Percentiles rank a stretch among this genome's conserved stretches.
phyloP scores from a whole-genome alignment of 1,140 invertebrate genomes.

The Eufriesea mexicana region DNA sequence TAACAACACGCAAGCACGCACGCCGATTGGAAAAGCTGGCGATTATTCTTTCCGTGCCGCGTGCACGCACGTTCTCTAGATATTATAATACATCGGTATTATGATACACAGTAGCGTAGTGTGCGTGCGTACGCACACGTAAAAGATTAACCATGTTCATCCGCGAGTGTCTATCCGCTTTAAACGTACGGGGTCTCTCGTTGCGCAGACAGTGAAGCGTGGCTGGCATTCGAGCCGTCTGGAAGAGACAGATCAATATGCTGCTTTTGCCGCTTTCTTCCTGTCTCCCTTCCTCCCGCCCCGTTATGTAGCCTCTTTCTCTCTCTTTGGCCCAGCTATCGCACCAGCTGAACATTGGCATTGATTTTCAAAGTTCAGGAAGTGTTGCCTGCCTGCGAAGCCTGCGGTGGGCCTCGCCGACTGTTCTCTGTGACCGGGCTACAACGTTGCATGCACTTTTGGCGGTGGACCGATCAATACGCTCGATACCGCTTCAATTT shows the following conservation, averaged over 20 bases:
- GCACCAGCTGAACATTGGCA: conserved; percentile 76
- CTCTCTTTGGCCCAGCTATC: conserved; percentile 63
- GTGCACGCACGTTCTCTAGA: background rate
- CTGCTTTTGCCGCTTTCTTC: conserved; percentile 61
- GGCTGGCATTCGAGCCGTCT: conserved; percentile 72
- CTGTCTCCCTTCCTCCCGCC: conserved; percentile 19
- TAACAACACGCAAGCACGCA: too few species aligned
- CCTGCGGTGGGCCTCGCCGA: conserved; percentile 11
- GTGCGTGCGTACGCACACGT: background rate
- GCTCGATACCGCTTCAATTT: conserved; percentile 7
- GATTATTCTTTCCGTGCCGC: background rate
- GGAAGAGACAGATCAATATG: conserved; percentile 79
- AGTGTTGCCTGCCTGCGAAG: conserved; percentile 18
- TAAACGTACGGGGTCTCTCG: conserved; percentile 66
- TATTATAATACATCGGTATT: too few species aligned
- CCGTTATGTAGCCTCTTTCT: conserved; percentile 32
- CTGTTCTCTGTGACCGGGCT: conserved; percentile 17
- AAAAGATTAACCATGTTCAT: background rate
- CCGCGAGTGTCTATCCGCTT: conserved; percentile 61
- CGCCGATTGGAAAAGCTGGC: too few species aligned
- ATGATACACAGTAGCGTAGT: too few species aligned
- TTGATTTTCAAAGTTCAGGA: conserved; percentile 75
- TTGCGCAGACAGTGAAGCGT: conserved; percentile 63
- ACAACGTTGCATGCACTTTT: conserved; percentile 21
- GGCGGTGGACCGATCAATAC: conserved; percentile 12